Conservation (phyloP, 2,113 vertebrate species). For the Trematocara marginatum region DNA sequence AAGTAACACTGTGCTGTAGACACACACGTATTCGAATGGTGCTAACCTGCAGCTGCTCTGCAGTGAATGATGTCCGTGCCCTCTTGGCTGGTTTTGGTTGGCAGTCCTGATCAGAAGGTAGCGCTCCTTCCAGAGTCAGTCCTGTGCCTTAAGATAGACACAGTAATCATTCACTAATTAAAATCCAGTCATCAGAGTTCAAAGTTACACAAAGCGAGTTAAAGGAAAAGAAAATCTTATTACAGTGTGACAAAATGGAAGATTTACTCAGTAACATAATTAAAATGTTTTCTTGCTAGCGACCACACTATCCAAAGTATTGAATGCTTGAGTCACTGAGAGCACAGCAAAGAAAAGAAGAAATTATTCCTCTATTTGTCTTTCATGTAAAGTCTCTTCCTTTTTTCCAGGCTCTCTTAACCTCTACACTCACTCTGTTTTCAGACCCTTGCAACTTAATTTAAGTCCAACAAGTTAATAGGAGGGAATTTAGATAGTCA, state of each 20-base stretch:
- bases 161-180: background rate
- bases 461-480: background rate
- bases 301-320: conserved; percentile 5
- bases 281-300: conserved; percentile 1
- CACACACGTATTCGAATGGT: background rate
- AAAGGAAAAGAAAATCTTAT: background rate
- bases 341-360: background rate
- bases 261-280: conserved; percentile 4
- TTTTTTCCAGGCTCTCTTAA: background rate
- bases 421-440: background rate
- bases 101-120: conserved; percentile 91
- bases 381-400: background rate
- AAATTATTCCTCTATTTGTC: background rate
- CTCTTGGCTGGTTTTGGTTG: conserved; percentile 92
- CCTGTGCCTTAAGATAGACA: conserved; percentile 76
- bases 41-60: conserved; percentile 88
- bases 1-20: background rate
- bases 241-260: background rate
- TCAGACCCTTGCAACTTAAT: background rate
- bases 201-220: background rate
- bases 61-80: conserved; percentile 90
- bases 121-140: conserved; percentile 86
- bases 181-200: background rate
- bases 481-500: background rate
- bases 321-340: background rate